A percentile compares a stretch with the other conserved stretches of the same genome.
These are phyloP conservation scores for Pachyuromys duprasi DNA, from an alignment of 2,797 vertebrate genomes.

Conservation along the genomic window DNA sequence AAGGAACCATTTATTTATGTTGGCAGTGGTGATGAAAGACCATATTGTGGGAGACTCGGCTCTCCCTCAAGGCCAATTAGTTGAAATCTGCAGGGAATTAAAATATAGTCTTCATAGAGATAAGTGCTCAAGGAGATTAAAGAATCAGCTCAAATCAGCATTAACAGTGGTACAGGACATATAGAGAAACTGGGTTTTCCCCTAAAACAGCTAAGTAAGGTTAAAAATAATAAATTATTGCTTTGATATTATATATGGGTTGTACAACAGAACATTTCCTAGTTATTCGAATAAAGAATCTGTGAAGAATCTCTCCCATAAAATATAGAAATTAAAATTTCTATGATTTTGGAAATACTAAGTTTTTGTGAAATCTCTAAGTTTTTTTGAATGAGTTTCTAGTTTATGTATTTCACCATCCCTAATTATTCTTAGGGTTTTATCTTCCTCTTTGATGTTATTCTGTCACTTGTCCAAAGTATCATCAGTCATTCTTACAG, in stretches of 20 bases:
- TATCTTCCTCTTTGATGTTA: neutral
- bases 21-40: constrained; percentile 89
- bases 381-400: neutral
- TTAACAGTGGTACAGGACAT: neutral
- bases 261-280: neutral
- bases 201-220: neutral
- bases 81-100: constrained; percentile 87
- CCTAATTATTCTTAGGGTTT: neutral
- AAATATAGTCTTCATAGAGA: constrained; percentile 82
- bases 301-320: neutral
- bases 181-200: neutral
- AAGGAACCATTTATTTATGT: constrained; percentile 89
- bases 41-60: constrained; percentile 87
- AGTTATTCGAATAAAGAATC: neutral
- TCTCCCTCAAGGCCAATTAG: constrained; percentile 87
- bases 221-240: constrained; percentile 37
- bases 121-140: constrained; percentile 77
- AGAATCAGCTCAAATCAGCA: constrained; percentile 77
- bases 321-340: neutral
- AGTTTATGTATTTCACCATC: constrained; percentile 15
- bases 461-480: constrained; percentile 1
- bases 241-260: neutral
- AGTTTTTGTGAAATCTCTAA: neutral
- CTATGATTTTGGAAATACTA: constrained; percentile 10
- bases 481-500: neutral